Base-by-base conservation (phyloP, 2,888 invertebrate genomes). In the Watsonalla cultraria region DNA sequence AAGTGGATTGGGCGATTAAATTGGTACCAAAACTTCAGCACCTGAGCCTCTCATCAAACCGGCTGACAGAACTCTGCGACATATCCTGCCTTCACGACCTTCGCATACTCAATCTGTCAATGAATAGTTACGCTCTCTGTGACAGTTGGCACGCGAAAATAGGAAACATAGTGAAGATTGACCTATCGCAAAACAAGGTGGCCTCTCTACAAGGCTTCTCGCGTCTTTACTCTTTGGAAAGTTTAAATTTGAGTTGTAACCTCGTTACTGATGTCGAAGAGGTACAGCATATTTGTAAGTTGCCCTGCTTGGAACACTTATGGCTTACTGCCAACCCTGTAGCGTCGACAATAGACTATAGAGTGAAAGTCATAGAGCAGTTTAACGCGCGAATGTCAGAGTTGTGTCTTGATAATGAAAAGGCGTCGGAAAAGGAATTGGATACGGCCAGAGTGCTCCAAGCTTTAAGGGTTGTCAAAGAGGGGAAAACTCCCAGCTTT, bases 371-470 rank as follows among this genome's bases (percentile, higher is more conserved):
- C 4, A 90, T 99, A 62, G 96, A 97, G 69, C 93, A 96, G 66
- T 98, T 99, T 76, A 95, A 96, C 51, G 93, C 94, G 48, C 92
- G 98, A 60, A 96, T 97, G 67, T 88, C 93, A 11, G 96, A 98
- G 78, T 94, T 99, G 45, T 95, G 94, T 72, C 84, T 99, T 57
- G 99, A 99, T 76, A 97, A 96, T 75, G 96, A 97, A 73, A 95
- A 93, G 63, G 95, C 97, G 0, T 94, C 96, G 9, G 95, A 95
- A 72, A 95, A 95, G 65, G 99, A 99, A 80, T 80, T 98, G 65
- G 98, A 99, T 74, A 98, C 97, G 4, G 97, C 98, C 0, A 94
- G 97, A 45, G 96, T 99, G 45, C 86, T 98, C 59, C 95, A 97
- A 79, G 99, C 99, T 0, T 90, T 98, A 58, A 93, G 96, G 66